phyloP scores from a whole-genome alignment of 2,797 vertebrate genomes.

The Cyprinodon diabolis region DNA sequence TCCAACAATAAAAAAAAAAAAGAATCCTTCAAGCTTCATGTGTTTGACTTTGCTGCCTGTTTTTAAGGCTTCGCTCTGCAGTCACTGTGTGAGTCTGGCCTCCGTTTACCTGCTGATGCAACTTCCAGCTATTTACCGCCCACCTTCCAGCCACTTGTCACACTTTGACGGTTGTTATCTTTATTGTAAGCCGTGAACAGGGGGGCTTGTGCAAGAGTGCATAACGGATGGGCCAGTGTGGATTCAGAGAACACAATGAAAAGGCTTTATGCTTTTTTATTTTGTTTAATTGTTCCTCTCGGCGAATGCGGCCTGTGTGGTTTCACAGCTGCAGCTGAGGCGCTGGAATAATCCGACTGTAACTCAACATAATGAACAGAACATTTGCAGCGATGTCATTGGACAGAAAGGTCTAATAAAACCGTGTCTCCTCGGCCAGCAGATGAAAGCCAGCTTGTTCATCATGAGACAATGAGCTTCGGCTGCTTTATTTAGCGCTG shows the following conservation, averaged over 20 bases:
- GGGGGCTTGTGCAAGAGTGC: constrained; percentile 33
- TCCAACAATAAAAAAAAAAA: not conserved
- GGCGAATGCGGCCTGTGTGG: not conserved
- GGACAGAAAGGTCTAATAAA: constrained; percentile 9
- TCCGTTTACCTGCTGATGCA: constrained; percentile 31
- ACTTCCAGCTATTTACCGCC: constrained; percentile 42
- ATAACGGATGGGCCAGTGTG: constrained; percentile 23
- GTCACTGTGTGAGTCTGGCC: constrained; percentile 32
- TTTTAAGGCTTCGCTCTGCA: constrained; percentile 25
- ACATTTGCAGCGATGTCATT: not conserved
- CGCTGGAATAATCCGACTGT: constrained; percentile 15
- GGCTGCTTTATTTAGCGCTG: constrained; percentile 8
- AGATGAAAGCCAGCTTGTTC: constrained; percentile 2
- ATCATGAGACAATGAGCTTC: not conserved
- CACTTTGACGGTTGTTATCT: constrained; percentile 43
- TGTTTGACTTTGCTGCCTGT: constrained; percentile 7
- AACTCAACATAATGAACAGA: constrained; percentile 28
- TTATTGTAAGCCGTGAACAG: constrained; percentile 48
- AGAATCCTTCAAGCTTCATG: not conserved
- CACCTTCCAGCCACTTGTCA: constrained; percentile 59
- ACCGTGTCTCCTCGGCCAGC: not conserved
- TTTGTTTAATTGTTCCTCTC: constrained; percentile 51
- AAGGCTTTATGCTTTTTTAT: constrained; percentile 25
- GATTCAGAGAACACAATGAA: constrained; percentile 26
- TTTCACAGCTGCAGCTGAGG: constrained; percentile 15